Conservation (phyloP, 2,888 invertebrate genomes). For the Lasioglossum leucozonium region DNA sequence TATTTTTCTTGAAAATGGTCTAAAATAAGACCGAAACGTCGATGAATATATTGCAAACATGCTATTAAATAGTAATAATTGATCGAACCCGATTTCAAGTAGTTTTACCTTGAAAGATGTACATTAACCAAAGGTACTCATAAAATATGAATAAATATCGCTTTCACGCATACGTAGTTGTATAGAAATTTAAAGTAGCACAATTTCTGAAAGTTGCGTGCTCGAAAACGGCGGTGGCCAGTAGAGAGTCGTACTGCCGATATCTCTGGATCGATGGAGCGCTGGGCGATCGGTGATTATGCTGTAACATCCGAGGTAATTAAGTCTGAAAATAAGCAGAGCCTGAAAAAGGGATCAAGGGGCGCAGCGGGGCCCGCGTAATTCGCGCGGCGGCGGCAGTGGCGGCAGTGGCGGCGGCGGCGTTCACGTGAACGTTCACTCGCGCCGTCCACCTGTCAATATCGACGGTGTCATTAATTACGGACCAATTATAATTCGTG, state of each 20-base stretch:
- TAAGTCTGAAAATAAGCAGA: slow-evolving; percentile 65
- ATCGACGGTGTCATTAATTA: slow-evolving; percentile 79
- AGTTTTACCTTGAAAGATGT: too few relatives aligned
- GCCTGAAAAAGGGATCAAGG: slow-evolving; percentile 51
- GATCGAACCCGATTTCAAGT: too few relatives aligned
- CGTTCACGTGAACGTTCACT: slow-evolving; percentile 35
- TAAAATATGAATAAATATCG: too few relatives aligned
- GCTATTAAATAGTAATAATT: too few relatives aligned
- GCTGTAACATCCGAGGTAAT: slow-evolving; percentile 68
- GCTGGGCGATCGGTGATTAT: slow-evolving; percentile 63
- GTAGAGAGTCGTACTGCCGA: slow-evolving; percentile 12
- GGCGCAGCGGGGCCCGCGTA: slow-evolving; percentile 64
- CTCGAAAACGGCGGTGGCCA: slow-evolving; percentile 28
- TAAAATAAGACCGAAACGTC: too few relatives aligned
- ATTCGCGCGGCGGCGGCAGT: slow-evolving; percentile 54
- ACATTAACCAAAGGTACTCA: too few relatives aligned
- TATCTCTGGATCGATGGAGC: slow-evolving; percentile 58
- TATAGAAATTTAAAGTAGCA: too few relatives aligned
- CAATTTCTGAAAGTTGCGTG: slow-evolving; percentile 33
- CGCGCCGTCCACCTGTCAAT: slow-evolving; percentile 75
- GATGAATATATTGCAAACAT: too few relatives aligned
- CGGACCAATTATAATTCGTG: slow-evolving; percentile 79
- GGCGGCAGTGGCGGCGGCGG: too few relatives aligned
- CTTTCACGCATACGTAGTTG: too few relatives aligned
- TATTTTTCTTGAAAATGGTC: too few relatives aligned